Evolutionary conservation across 30 jellyfish, hydroid and myxozoan genomes (phyloP), one percentile per base, ranked within the genome.

Genomic region (Catostylus mosaicus): DNA sequence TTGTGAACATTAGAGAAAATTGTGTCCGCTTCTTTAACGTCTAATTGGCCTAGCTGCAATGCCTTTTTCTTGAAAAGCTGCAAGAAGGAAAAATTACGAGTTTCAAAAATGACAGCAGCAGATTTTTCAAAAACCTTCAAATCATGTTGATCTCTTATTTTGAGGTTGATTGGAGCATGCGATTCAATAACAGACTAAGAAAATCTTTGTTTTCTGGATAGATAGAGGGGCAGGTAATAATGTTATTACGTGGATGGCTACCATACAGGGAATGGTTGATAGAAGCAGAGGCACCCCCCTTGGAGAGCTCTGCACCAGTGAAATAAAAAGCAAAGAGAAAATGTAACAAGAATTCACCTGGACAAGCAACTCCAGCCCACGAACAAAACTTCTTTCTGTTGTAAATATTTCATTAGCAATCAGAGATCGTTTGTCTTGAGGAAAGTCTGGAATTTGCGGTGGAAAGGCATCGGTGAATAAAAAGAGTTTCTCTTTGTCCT

Each of bases 391-490:
- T 50, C 98, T 54, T 68, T 92, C 98, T 0, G 98, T 92, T 22
- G 98, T 92, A 63, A 87, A 92, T 26, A 92, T 30, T 68, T 92
- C 98, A 24, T 88, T 60, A 14, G 98, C 98, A 27, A 86, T 92
- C 12, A 92, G 95, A 7, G 98, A 92, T 0, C 98, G 83, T 34
- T 96, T 85, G 83, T 92, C 98, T 45, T 93, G 88, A 0, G 98
- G 98, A 69, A 92, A 92, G 26, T 96, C 88, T 0, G 93, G 89
- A 19, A 86, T 46, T 30, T 29, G 36, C 11, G 96, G 66, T 46
- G 97, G 98, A 82, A 48, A 92, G n/a, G 97, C 94, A 82, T 92
- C 96, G 0, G 98, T 92, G 64, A 92, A 63, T 64, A 87, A 66
- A 19, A 27, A 40, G 27, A 92, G 87, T 56, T 89, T 86, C 36